phyloP scores from a whole-genome alignment of 2,113 vertebrate species.

The Oryzias javanicus region DNA sequence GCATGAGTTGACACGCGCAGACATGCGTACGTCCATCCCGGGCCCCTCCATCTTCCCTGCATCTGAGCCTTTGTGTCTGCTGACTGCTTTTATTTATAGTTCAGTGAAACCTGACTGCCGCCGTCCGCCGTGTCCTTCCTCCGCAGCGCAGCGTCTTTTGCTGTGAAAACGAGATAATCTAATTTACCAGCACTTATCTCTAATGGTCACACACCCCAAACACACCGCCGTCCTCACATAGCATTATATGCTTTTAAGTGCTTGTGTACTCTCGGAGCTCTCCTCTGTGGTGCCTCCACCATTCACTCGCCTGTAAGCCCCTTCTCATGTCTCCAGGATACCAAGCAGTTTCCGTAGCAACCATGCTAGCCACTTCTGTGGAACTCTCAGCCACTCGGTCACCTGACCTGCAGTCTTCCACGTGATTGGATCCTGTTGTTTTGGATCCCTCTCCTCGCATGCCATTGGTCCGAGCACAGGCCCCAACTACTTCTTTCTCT shows the following conservation, averaged over 20 bases:
- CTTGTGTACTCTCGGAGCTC: slow-evolving; percentile 4
- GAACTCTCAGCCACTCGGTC: slow-evolving; percentile 37
- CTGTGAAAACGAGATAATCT: slow-evolving; percentile 49
- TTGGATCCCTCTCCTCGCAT: slow-evolving; percentile 34
- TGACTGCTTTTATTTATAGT: slow-evolving; percentile 30
- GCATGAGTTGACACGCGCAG: slow-evolving; percentile 1
- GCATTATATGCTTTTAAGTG: background rate
- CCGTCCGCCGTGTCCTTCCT: slow-evolving; percentile 3
- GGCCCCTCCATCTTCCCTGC: background rate
- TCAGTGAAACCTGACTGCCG: slow-evolving; percentile 16
- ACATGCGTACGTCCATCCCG: background rate
- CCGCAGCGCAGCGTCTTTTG: slow-evolving; percentile 14
- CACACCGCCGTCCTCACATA: background rate
- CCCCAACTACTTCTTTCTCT: slow-evolving; percentile 11
- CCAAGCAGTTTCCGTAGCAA: slow-evolving; percentile 69
- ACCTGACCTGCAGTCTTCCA: slow-evolving; percentile 43
- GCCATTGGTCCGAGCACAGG: slow-evolving; percentile 21
- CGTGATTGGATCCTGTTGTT: slow-evolving; percentile 44
- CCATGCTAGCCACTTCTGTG: slow-evolving; percentile 53
- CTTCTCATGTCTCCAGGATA: slow-evolving; percentile 68
- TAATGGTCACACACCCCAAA: slow-evolving; percentile 13
- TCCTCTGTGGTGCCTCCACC: slow-evolving; percentile 25
- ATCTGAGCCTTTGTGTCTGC: slow-evolving; percentile 2
- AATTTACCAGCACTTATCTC: slow-evolving; percentile 45
- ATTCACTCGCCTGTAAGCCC: slow-evolving; percentile 58